Percentiles rank a stretch among this genome's conserved stretches.
phyloP scores from a whole-genome alignment of 1,140 invertebrate genomes.

The Drosophila ficusphila region DNA sequence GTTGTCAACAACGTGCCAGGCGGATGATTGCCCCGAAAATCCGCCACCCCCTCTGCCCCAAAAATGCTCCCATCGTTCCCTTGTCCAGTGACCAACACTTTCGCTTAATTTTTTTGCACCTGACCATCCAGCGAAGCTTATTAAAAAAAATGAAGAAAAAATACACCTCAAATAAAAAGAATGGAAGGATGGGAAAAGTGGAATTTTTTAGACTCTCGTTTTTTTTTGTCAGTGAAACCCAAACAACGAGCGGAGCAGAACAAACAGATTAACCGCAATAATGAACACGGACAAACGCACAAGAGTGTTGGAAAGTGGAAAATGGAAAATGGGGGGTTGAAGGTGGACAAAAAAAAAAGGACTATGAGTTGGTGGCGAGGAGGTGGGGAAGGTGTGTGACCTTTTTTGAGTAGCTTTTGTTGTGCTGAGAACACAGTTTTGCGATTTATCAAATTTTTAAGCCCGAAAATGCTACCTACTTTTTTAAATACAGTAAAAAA shows the following conservation, averaged over 20 bases:
- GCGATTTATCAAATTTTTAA: background rate
- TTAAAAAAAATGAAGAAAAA: constrained; percentile 54
- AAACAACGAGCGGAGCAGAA: constrained; percentile 47
- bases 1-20: constrained; percentile 76
- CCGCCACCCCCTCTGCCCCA: background rate
- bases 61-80: background rate
- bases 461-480: background rate
- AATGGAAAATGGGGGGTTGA: constrained; percentile 1
- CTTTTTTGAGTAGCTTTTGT: background rate
- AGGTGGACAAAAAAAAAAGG: background rate
- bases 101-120: constrained; percentile 62
- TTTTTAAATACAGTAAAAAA: too few species aligned
- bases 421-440: background rate
- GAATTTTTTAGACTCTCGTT: constrained; percentile 15
- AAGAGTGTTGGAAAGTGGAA: background rate
- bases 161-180: constrained; percentile 40
- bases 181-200: constrained; percentile 12
- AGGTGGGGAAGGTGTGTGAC: background rate
- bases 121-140: constrained; percentile 63
- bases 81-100: constrained; percentile 12
- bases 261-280: constrained; percentile 81
- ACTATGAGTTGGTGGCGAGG: too few species aligned
- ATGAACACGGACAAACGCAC: constrained; percentile 72
- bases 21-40: constrained; percentile 59
- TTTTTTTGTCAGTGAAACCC: constrained; percentile 53